Percentiles rank a stretch among this genome's conserved stretches.
These are phyloP conservation scores for Peromyscus attwateri DNA, from an alignment of 2,797 vertebrate species.

Conservation along the genomic window DNA sequence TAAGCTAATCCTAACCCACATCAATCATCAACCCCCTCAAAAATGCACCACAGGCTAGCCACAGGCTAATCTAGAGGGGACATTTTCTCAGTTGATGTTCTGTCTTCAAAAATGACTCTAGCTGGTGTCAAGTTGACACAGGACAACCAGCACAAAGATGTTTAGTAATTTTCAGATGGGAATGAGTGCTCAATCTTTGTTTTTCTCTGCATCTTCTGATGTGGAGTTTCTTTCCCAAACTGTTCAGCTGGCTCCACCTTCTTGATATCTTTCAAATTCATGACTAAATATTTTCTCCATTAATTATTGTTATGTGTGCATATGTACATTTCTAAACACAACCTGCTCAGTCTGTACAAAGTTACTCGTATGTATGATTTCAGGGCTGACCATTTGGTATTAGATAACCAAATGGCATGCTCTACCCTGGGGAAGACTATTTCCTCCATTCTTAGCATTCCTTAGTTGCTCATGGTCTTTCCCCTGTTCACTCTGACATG, in stretches of 20 bases:
- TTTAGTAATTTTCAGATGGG: slow-evolving; percentile 81
- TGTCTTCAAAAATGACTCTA: neutral
- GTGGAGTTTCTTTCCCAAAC: slow-evolving; percentile 60
- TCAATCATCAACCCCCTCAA: neutral
- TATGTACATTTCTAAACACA: neutral
- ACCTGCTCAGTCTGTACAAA: neutral
- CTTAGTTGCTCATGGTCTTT: neutral
- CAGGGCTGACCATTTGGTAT: no score
- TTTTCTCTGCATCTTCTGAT: slow-evolving; percentile 81
- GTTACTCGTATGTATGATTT: neutral
- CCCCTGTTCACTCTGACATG: neutral
- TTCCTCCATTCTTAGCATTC: no score
- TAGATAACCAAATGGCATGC: neutral
- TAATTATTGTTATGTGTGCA: neutral
- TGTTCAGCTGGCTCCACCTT: neutral
- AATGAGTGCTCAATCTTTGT: slow-evolving; percentile 77
- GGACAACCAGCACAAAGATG: slow-evolving; percentile 35
- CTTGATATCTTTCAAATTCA: neutral
- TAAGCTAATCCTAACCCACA: neutral
- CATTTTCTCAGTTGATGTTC: neutral
- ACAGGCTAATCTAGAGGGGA: neutral
- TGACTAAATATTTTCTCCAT: neutral
- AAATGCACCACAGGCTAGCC: neutral
- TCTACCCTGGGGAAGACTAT: neutral
- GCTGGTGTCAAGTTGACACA: neutral